phyloP scores from a whole-genome alignment of 2,113 vertebrate genomes.

The Prunella fulvescens region DNA sequence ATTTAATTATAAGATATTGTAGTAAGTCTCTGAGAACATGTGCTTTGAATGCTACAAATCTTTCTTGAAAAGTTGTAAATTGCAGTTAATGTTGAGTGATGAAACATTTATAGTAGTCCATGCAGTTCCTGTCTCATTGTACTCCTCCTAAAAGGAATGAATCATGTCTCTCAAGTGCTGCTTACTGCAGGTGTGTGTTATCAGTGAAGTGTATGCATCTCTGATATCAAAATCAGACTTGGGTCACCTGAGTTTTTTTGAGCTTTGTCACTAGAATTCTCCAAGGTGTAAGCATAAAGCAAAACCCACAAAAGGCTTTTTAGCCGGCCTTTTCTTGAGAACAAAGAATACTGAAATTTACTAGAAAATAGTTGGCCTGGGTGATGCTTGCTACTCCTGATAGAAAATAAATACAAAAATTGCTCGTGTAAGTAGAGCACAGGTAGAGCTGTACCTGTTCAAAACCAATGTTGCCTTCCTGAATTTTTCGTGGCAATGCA shows the following conservation, averaged over 20 bases:
- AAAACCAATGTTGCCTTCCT: rapidly evolving
- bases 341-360: neutral
- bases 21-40: neutral
- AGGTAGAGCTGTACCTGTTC: neutral
- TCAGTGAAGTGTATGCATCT: neutral
- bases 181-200: neutral
- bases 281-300: neutral
- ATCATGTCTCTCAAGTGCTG: neutral
- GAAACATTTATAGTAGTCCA: neutral
- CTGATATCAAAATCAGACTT: rapidly evolving
- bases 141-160: neutral
- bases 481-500: rapidly evolving
- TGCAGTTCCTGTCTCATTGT: neutral
- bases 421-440: rapidly evolving
- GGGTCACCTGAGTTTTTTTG: neutral
- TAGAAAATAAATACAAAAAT: neutral
- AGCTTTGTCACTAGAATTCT: neutral
- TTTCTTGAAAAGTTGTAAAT: neutral
- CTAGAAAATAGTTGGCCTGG: neutral
- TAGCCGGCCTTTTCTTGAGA: neutral
- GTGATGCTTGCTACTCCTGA: neutral
- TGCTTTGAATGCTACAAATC: neutral
- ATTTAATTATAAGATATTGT: neutral
- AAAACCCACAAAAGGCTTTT: neutral
- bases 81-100: neutral